Conservation (phyloP, 2,888 invertebrate genomes). For the Coenonympha glycerion region DNA sequence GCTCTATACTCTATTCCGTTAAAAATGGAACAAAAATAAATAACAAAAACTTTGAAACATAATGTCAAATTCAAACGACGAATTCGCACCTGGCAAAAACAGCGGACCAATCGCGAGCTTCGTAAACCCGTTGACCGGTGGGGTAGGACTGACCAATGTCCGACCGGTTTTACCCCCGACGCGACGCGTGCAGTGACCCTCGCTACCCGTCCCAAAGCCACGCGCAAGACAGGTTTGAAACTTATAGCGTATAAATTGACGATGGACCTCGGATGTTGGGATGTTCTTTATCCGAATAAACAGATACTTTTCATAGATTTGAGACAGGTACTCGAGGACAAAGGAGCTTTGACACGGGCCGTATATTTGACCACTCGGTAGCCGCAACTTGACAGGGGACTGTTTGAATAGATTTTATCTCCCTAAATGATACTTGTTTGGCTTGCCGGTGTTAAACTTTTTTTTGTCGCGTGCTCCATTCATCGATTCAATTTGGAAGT, state of each 20-base stretch:
- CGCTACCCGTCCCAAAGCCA: slow-evolving; percentile 34
- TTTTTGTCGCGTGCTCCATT: slow-evolving; percentile 55
- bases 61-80: slow-evolving; percentile 4
- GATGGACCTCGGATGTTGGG: slow-evolving; percentile 71
- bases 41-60: not conserved
- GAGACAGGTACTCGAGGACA: slow-evolving; percentile 58
- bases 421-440: slow-evolving; percentile 48
- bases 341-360: slow-evolving; percentile 60
- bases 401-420: slow-evolving; percentile 58
- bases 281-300: slow-evolving; percentile 52
- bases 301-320: slow-evolving; percentile 52
- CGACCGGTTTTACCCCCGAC: slow-evolving; percentile 56
- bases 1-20: too few species aligned
- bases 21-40: not conserved
- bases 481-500: slow-evolving; percentile 37
- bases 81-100: slow-evolving; percentile 48
- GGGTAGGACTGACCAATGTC: slow-evolving; percentile 56
- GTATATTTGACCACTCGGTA: slow-evolving; percentile 66
- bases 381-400: slow-evolving; percentile 51
- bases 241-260: slow-evolving; percentile 54
- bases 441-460: slow-evolving; percentile 39
- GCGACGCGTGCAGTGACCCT: slow-evolving; percentile 45
- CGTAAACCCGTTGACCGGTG: slow-evolving; percentile 23
- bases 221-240: slow-evolving; percentile 34
- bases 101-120: slow-evolving; percentile 42